Evolutionary conservation across 2,888 invertebrate species (phyloP).

Genomic region (Ischnus inquisitorius): DNA sequence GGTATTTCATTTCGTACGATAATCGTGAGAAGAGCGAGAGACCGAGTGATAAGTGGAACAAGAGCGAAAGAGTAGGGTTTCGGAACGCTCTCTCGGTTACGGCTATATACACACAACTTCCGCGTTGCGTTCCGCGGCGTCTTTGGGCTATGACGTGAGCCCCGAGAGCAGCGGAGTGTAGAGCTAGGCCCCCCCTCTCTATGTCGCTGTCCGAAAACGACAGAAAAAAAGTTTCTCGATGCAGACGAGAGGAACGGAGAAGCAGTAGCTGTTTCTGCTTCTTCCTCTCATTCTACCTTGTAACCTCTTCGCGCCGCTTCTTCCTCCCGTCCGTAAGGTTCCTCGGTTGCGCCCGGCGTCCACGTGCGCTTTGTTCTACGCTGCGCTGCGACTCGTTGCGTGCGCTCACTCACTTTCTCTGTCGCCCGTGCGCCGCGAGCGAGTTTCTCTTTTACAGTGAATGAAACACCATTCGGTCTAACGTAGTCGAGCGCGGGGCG

Average conservation of each 20-base stretch:
- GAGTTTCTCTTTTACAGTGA: slow-evolving; percentile 52
- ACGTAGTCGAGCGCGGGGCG: slow-evolving; percentile 45
- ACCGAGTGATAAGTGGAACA: slow-evolving; percentile 27
- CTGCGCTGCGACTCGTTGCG: slow-evolving; percentile 52
- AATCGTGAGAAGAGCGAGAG: slow-evolving; percentile 12
- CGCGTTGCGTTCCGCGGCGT: slow-evolving; percentile 69
- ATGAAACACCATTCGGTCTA: slow-evolving; percentile 53
- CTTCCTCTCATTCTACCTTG: slow-evolving; percentile 35
- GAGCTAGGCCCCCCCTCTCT: slow-evolving; percentile 59
- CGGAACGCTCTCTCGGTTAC: slow-evolving; percentile 33
- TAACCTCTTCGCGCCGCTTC: slow-evolving; percentile 48
- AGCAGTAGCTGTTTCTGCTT: slow-evolving; percentile 43
- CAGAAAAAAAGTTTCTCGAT: slow-evolving; percentile 3
- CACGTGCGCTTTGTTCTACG: slow-evolving; percentile 72
- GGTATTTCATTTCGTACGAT: neutral
- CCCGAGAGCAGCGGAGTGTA: slow-evolving; percentile 43
- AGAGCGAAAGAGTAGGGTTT: slow-evolving; percentile 34
- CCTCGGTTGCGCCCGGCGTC: slow-evolving; percentile 54
- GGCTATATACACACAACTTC: slow-evolving; percentile 65
- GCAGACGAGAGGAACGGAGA: slow-evolving; percentile 37
- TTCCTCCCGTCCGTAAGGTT: slow-evolving; percentile 41
- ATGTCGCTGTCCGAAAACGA: slow-evolving; percentile 43
- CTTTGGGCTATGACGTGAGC: slow-evolving; percentile 70
- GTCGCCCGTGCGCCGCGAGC: slow-evolving; percentile 8
- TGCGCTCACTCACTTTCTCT: neutral